Base-by-base conservation (phyloP, 2,797 vertebrate species). In the Fistularia commersonii region DNA sequence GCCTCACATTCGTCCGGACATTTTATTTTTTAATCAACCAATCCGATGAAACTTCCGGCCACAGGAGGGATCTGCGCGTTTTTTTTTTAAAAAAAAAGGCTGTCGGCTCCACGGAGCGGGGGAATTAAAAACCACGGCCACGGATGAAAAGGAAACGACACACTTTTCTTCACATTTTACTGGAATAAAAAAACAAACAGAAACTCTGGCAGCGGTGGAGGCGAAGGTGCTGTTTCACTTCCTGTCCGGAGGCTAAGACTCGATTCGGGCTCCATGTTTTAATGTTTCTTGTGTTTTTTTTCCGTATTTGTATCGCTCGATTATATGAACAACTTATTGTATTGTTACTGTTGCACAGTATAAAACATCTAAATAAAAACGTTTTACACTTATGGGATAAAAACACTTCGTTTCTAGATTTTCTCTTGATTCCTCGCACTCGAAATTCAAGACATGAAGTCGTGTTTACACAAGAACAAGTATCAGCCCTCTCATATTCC, bases 271-370 rank as follows among this genome's bases (percentile, higher is more conserved):
- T 84, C 66, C 50, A 45, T 55, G 68, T 70, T 71, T 66, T 77
- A 70, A 83, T 83, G 85, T 88, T 76, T 88, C 81, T 78, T 53
- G 82, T 88, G 86, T 87, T 90, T 82, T 76, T 37, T 49, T 81
- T 75, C 63, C 56, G 80, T 87, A 82, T 91, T 88, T 90, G 87
- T 91, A 87, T 87, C 86, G 87, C 83, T 89, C 76, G 77, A 87
- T 85, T 89, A 87, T 91, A 88, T 86, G 84, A 77, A 89, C 87
- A 88, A 86, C 83, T 74, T 91, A 88, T 91, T 88, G 89, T 91
- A 89, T 91, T 90, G 90, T 92, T 90, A 91, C 89, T 91, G 89
- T 91, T 91, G 87, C 90, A 91, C 91, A 91, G 88, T 90, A 91
- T 91, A 89, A 91, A 90, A 87, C 86, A 82, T 88, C 85, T 88